These are phyloP conservation scores for Holocentrus rufus DNA, from an alignment of 2,797 vertebrate genomes.

Conservation along the genomic window DNA sequence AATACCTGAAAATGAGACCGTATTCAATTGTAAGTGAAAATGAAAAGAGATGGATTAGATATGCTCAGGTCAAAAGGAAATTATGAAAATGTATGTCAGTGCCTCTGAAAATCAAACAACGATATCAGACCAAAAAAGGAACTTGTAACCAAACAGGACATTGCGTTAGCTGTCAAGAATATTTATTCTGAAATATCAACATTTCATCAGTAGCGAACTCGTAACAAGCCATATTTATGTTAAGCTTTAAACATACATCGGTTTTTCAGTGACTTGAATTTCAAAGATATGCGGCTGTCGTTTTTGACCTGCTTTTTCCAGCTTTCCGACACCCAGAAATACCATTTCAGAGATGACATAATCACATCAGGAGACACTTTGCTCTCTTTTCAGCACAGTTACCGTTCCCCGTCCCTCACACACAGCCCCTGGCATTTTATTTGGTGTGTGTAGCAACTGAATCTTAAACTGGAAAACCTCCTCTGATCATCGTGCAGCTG, in stretches of 20 bases:
- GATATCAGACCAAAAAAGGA: slow-evolving; percentile 27
- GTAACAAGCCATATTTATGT: slow-evolving; percentile 53
- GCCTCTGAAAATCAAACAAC: slow-evolving; percentile 25
- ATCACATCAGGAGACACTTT: neutral
- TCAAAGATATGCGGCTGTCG: neutral
- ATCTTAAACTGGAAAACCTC: slow-evolving; percentile 66
- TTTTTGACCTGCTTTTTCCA: neutral
- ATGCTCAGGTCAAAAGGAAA: slow-evolving; percentile 48
- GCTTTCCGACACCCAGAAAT: slow-evolving; percentile 19
- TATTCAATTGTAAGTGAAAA: slow-evolving; percentile 26
- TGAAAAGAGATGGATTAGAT: slow-evolving; percentile 39
- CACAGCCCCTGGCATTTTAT: slow-evolving; percentile 14
- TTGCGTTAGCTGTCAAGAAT: neutral
- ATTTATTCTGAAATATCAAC: slow-evolving; percentile 15
- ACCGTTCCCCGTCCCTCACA: slow-evolving; percentile 10
- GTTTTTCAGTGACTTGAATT: slow-evolving; percentile 17
- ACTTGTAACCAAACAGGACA: slow-evolving; percentile 9
- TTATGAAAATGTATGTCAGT: slow-evolving; percentile 37
- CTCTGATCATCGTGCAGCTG: slow-evolving; percentile 74
- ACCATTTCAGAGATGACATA: neutral
- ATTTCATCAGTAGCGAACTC: neutral
- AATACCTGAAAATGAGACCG: slow-evolving; percentile 41
- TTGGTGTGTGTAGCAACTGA: slow-evolving; percentile 39
- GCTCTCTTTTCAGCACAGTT: neutral
- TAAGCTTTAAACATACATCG: slow-evolving; percentile 3